These are phyloP conservation scores for Meandrina meandrites DNA, from an alignment of 92 coral and sea anemone genomes.

Conservation along the genomic window DNA sequence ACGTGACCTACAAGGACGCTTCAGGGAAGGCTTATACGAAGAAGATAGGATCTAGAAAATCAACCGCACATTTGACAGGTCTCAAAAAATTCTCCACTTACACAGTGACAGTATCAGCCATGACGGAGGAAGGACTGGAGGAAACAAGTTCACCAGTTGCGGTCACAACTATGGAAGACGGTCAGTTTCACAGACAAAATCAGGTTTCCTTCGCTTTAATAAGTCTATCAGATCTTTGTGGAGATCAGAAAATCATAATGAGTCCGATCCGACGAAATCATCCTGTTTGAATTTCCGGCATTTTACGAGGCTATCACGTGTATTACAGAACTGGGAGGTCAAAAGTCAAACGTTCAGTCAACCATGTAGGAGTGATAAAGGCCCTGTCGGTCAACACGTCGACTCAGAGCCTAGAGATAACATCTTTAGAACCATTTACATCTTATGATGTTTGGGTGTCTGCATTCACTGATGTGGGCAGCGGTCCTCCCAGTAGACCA, in stretches of 20 bases:
- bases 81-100: slow-evolving; percentile 65
- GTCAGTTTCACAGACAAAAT: slow-evolving; percentile 58
- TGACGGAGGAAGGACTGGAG: slow-evolving; percentile 71
- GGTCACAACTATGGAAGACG: slow-evolving; percentile 70
- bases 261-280: not conserved
- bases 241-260: not conserved
- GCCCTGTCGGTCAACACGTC: slow-evolving; percentile 65
- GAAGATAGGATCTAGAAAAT: slow-evolving; percentile 41
- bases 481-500: slow-evolving; percentile 61
- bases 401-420: slow-evolving; percentile 56
- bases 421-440: slow-evolving; percentile 49
- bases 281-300: slow-evolving; percentile 39
- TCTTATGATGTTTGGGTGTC: slow-evolving; percentile 61
- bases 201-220: not conserved
- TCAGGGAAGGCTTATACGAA: slow-evolving; percentile 24
- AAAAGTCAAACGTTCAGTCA: slow-evolving; percentile 41
- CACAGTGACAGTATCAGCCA: slow-evolving; percentile 58
- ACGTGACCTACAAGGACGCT: slow-evolving; percentile 53
- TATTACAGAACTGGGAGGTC: slow-evolving; percentile 44
- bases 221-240: not conserved
- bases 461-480: slow-evolving; percentile 63
- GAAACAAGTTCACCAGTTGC: slow-evolving; percentile 55
- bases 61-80: slow-evolving; percentile 28
- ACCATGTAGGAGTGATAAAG: slow-evolving; percentile 55
- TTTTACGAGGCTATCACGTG: slow-evolving; percentile 70